phyloP scores from a whole-genome alignment of 2,888 invertebrate species.

The Belgica antarctica region DNA sequence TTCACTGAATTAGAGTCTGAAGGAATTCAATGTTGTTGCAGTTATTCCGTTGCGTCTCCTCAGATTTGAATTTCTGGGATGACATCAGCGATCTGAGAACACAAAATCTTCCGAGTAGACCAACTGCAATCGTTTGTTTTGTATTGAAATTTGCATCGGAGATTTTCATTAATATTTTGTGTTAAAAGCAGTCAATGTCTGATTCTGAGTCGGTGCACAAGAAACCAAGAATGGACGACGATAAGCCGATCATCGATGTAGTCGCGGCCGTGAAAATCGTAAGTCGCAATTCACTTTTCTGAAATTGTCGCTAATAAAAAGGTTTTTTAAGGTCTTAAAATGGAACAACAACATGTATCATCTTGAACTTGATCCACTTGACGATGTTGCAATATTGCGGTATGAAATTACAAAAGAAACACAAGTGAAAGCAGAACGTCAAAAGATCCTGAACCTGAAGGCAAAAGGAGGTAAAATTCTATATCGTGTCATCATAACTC shows the following conservation, averaged over 20 bases:
- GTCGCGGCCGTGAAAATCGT: background rate
- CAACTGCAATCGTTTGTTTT: background rate
- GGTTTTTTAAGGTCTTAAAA: constrained; percentile 1
- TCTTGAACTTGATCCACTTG: background rate
- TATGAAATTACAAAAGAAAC: constrained; percentile 82
- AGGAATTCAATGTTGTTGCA: background rate
- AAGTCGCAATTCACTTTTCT: constrained; percentile 8
- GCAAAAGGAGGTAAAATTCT: constrained; percentile 67
- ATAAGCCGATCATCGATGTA: background rate
- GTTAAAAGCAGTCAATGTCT: too few relatives aligned
- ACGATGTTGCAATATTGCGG: constrained; percentile 23
- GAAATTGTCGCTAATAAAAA: background rate
- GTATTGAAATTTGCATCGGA: background rate
- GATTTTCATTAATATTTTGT: too few relatives aligned
- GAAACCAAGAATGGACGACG: background rate
- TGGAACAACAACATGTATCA: constrained; percentile 27
- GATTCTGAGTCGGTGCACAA: background rate
- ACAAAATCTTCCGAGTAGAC: background rate
- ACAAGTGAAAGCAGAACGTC: constrained; percentile 86
- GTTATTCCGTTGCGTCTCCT: background rate
- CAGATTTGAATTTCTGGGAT: background rate
- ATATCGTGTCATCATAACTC: background rate
- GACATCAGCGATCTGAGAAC: background rate
- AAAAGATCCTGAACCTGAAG: constrained; percentile 90
- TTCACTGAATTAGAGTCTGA: background rate